Evolutionary conservation across 2,888 invertebrate species (phyloP).

Genomic region (Pollenia labialis): DNA sequence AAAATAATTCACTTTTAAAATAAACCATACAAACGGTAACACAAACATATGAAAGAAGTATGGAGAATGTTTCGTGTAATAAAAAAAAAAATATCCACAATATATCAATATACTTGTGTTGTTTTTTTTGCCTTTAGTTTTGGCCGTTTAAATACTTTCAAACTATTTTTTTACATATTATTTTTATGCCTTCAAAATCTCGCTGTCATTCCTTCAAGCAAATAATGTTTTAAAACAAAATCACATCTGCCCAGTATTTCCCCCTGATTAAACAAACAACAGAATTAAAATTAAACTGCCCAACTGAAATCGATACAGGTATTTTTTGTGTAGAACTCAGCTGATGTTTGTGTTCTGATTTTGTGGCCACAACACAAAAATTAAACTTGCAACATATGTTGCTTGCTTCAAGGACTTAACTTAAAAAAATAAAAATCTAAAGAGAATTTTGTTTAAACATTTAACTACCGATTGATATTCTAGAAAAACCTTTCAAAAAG

Average conservation of each 20-base stretch:
- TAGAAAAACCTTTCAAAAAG: constrained; percentile 46
- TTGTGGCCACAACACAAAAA: background rate
- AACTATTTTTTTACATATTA: background rate
- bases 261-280: constrained; percentile 44
- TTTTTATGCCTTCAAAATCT: background rate
- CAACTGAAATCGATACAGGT: constrained; percentile 40
- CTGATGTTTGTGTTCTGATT: background rate
- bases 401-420: constrained; percentile 36
- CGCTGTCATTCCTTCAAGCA: background rate
- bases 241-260: constrained; percentile 47
- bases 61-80: too few species aligned
- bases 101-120: too few species aligned
- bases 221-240: background rate
- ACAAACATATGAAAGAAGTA: too few species aligned
- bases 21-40: too few species aligned
- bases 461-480: constrained; percentile 35
- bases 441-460: constrained; percentile 14
- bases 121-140: too few species aligned
- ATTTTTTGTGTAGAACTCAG: background rate
- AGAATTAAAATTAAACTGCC: constrained; percentile 20
- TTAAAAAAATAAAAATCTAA: constrained; percentile 8
- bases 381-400: constrained; percentile 61
- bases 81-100: too few species aligned
- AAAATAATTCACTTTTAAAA: too few species aligned
- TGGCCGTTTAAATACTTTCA: too few species aligned